These are phyloP conservation scores for Operophtera brumata DNA, from an alignment of 2,888 invertebrate genomes.

Conservation along the genomic window DNA sequence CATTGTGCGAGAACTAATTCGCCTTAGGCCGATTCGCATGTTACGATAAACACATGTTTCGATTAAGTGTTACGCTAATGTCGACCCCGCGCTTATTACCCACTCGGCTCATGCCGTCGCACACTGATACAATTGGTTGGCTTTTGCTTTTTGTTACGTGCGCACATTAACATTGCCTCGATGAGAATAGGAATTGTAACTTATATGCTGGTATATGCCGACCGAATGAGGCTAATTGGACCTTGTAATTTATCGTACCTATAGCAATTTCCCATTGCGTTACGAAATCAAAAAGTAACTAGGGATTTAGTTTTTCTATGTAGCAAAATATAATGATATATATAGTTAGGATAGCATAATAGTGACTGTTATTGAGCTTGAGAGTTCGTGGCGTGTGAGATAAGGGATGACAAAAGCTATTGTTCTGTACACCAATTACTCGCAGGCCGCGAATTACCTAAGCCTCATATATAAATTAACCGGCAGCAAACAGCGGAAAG, in stretches of 20 bases:
- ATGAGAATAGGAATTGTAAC: slow-evolving; percentile 33
- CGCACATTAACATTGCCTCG: slow-evolving; percentile 28
- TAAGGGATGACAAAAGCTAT: slow-evolving; percentile 80
- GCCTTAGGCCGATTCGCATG: slow-evolving; percentile 79
- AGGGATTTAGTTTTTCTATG: neutral
- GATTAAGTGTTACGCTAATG: slow-evolving; percentile 71
- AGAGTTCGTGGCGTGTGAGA: slow-evolving; percentile 63
- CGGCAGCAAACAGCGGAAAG: slow-evolving; percentile 80
- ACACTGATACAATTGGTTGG: slow-evolving; percentile 41
- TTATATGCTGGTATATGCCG: slow-evolving; percentile 28
- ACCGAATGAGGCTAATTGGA: slow-evolving; percentile 27
- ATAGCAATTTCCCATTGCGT: slow-evolving; percentile 2
- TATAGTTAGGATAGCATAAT: slow-evolving; percentile 55
- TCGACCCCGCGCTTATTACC: slow-evolving; percentile 53
- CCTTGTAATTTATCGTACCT: slow-evolving; percentile 20
- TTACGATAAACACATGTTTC: slow-evolving; percentile 80
- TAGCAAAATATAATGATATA: slow-evolving; percentile 37
- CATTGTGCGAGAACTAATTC: slow-evolving; percentile 81
- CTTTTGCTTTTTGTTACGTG: slow-evolving; percentile 25
- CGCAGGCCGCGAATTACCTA: slow-evolving; percentile 79
- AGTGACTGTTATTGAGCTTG: slow-evolving; percentile 64
- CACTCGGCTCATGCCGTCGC: slow-evolving; percentile 46
- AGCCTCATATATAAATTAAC: slow-evolving; percentile 81
- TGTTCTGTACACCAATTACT: slow-evolving; percentile 80
- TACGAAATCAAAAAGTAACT: neutral